Evolutionary conservation across 2,797 vertebrate species (phyloP).

Genomic region (Linurgus olivaceus): DNA sequence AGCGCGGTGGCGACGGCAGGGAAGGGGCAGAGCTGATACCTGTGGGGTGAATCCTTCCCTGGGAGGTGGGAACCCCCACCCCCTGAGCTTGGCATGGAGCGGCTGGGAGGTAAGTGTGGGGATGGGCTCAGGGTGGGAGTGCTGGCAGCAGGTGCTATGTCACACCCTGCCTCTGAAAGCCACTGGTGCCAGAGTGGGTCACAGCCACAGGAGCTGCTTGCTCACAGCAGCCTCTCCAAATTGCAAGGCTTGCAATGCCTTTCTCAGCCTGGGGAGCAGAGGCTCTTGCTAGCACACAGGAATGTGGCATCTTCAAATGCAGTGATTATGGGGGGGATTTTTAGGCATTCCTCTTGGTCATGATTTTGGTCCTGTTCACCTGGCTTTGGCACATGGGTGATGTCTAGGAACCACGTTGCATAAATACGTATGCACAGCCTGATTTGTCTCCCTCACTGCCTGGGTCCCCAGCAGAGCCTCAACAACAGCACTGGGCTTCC

Average conservation of each 20-base stretch:
- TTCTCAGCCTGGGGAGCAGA: not conserved
- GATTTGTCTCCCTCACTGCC: not conserved
- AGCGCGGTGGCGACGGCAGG: fast-evolving
- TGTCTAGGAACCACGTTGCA: fast-evolving
- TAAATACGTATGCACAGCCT: fast-evolving
- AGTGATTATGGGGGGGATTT: not conserved
- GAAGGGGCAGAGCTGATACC: not conserved
- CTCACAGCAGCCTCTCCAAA: not conserved
- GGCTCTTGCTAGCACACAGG: not conserved
- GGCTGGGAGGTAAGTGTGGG: conserved; percentile 58
- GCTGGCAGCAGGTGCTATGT: fast-evolving
- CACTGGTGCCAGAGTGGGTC: not conserved
- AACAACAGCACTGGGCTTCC: not conserved
- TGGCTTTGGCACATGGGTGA: not conserved
- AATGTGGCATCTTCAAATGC: not conserved
- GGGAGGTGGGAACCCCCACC: fast-evolving
- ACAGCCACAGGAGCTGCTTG: not conserved
- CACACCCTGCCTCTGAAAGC: not conserved
- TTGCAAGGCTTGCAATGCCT: not conserved
- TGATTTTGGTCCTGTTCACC: not conserved
- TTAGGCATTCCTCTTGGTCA: not conserved
- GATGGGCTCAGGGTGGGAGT: not conserved
- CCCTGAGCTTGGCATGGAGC: not conserved
- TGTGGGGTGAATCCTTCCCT: not conserved
- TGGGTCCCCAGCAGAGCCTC: fast-evolving